Base-by-base conservation (phyloP, 1,140 invertebrate genomes). In the Caenorhabditis remanei region DNA sequence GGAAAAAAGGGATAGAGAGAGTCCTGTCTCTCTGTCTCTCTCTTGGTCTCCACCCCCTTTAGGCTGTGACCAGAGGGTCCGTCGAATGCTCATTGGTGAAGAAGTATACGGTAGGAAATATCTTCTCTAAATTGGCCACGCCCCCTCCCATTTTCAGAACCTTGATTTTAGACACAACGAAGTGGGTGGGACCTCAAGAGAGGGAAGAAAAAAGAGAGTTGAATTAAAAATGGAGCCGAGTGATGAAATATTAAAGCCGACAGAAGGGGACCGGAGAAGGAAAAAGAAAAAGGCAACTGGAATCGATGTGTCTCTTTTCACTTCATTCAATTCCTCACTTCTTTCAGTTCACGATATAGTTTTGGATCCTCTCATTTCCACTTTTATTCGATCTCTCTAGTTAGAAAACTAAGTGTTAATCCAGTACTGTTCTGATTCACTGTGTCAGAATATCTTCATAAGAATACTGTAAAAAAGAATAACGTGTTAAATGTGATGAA, bases 201-300 rank as follows among this genome's bases (percentile, higher is more conserved):
- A 48, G 43, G 50, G 14, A 50, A 79, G 46, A 41, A 79, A 50
- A 79, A 79, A 79, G 46, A 50, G 71, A 79, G 71, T 79, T 50
- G 71, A 79, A 79, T 79, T 79, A 79, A 79, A 79, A 79, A 79
- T 79, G 71, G 71, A 79, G 46, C 71, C 46, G 71, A 79, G 71
- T 79, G 71, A 79, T 79, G 71, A 79, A 79, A 79, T 79, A 79
- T 79, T 79, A 79, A 79, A 79, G 40, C 71, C 71, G 71, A 50
- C 71, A 48, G 46, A 79, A 79, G 43, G 71, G 46, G 46, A 9
- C 43, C 13, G 46, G 4, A 50, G 40, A 79, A 53, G 50, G 50
- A 24, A 79, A n/a, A 32, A 41, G 46, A 50, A 79, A 48, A 79
- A 79, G 71, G 71, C 71, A 53, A 79, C 43, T 50, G 71, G 71